Evolutionary conservation across 2,113 vertebrate genomes (phyloP).

Genomic region (Solenodon paradoxus): DNA sequence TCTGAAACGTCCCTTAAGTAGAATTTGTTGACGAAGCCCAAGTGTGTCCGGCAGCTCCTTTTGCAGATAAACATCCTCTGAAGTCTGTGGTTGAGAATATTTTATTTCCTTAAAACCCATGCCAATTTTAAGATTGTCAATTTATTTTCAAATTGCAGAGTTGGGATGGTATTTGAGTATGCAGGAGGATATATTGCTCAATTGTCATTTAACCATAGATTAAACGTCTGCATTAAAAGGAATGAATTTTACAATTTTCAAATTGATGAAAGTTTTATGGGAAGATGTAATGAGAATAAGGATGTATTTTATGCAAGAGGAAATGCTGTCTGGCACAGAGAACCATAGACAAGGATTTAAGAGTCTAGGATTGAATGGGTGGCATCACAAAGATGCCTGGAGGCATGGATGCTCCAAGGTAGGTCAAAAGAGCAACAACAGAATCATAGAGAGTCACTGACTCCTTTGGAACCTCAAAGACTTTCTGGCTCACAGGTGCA

Average conservation of each 20-base stretch:
- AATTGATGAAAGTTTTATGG: constrained; percentile 78
- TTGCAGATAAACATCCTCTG: constrained; percentile 46
- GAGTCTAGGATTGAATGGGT: constrained; percentile 15
- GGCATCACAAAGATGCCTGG: constrained; percentile 36
- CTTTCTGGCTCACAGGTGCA: not conserved
- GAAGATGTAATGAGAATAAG: constrained; percentile 73
- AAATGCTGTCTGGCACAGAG: constrained; percentile 54
- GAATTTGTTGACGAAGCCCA: constrained; percentile 33
- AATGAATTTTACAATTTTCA: constrained; percentile 75
- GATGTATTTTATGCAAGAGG: constrained; percentile 65
- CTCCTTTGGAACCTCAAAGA: not conserved
- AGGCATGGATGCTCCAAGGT: constrained; percentile 2
- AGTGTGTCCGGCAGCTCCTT: not conserved
- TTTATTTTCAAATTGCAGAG: constrained; percentile 66
- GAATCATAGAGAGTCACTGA: not conserved
- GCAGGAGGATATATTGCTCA: constrained; percentile 67
- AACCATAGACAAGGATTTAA: constrained; percentile 44
- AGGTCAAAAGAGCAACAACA: not conserved
- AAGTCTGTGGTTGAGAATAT: constrained; percentile 15
- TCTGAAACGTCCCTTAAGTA: not conserved
- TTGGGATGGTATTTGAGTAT: constrained; percentile 54
- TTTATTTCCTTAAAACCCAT: constrained; percentile 56
- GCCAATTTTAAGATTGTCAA: constrained; percentile 61
- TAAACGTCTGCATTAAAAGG: constrained; percentile 73
- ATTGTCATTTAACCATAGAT: constrained; percentile 80